A percentile compares a stretch with the other conserved stretches of the same genome.
Conservation (phyloP, 2,113 vertebrate species). For the Percina caprodes region DNA sequence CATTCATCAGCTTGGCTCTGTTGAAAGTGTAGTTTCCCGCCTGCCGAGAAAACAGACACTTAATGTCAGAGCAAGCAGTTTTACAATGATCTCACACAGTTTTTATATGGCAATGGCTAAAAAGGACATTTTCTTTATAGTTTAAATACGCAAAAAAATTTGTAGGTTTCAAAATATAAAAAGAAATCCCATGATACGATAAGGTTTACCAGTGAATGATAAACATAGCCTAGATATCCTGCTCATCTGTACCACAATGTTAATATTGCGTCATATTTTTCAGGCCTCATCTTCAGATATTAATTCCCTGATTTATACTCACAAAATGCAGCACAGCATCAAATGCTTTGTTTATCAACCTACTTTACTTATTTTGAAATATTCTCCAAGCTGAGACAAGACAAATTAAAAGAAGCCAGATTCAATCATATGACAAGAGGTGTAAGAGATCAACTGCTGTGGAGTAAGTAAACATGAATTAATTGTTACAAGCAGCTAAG, state of each 20-base stretch:
- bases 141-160: neutral
- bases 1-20: constrained; percentile 86
- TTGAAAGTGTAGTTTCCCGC: constrained; percentile 86
- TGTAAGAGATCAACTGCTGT: constrained; percentile 13
- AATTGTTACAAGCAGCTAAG: constrained; percentile 16
- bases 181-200: neutral
- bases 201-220: neutral
- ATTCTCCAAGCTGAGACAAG: neutral
- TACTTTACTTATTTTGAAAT: neutral
- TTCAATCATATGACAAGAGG: neutral
- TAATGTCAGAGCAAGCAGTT: neutral
- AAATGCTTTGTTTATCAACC: neutral
- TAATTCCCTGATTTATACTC: neutral
- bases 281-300: neutral
- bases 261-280: neutral
- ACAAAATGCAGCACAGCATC: too few relatives aligned
- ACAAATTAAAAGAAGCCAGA: neutral
- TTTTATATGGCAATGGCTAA: too few relatives aligned
- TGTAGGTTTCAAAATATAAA: neutral
- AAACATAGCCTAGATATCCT: neutral
- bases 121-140: too few relatives aligned
- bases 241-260: neutral
- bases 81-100: neutral
- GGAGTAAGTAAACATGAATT: constrained; percentile 17
- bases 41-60: constrained; percentile 56